A percentile compares a stretch with the other conserved stretches of the same genome.
Conservation (phyloP, 2,888 invertebrate species). For the Lymantria dispar region DNA sequence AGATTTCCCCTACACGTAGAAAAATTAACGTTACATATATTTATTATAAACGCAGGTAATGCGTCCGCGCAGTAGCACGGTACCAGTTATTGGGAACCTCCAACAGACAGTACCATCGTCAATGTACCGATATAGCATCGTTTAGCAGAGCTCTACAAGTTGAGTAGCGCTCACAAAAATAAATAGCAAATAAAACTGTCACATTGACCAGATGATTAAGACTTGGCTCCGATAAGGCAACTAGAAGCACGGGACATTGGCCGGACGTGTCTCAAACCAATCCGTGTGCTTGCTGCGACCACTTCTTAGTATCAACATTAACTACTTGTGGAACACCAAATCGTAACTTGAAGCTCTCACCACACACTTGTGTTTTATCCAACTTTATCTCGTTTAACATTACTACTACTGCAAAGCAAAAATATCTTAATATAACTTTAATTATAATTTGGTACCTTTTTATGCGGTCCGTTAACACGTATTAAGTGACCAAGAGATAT, state of each 20-base stretch:
- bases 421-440: too few relatives aligned
- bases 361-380: constrained; percentile 37
- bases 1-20: constrained; percentile 90
- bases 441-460: neutral
- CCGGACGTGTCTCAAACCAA: constrained; percentile 57
- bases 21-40: constrained; percentile 81
- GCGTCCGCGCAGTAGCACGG: constrained; percentile 36
- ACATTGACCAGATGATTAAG: constrained; percentile 42
- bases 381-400: neutral
- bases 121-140: constrained; percentile 19
- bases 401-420: neutral
- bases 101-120: constrained; percentile 22
- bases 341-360: constrained; percentile 46
- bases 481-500: too few relatives aligned
- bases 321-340: constrained; percentile 63
- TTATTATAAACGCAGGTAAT: constrained; percentile 50
- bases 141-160: constrained; percentile 48
- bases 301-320: constrained; percentile 49
- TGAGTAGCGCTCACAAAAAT: constrained; percentile 65
- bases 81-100: constrained; percentile 30
- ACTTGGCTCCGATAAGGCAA: constrained; percentile 66
- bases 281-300: constrained; percentile 64
- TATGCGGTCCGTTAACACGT: too few relatives aligned
- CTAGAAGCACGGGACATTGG: constrained; percentile 79
- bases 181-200: constrained; percentile 61